Evolutionary conservation across 2,888 invertebrate genomes (phyloP).

Genomic region (Clepsis dumicolana): DNA sequence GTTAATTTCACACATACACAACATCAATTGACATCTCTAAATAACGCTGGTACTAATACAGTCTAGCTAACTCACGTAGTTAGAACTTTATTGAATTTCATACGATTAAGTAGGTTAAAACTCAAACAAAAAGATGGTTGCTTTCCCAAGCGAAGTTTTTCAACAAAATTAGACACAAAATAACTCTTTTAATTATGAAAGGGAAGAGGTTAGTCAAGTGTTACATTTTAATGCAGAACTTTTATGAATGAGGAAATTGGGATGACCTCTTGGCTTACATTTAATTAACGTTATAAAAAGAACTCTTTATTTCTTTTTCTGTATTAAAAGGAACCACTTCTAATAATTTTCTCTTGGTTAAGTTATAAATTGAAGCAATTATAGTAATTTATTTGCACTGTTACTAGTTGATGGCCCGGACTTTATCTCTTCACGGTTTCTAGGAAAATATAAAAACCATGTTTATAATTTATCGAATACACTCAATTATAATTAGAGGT

Average conservation of each 20-base stretch:
- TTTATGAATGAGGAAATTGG: background rate
- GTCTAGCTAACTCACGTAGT: background rate
- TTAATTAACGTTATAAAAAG: background rate
- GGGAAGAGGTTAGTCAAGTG: background rate
- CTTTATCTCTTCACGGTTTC: too few species aligned
- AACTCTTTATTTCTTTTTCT: background rate
- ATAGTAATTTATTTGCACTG: background rate
- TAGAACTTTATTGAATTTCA: background rate
- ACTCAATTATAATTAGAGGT: too few species aligned
- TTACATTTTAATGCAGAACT: conserved; percentile 7
- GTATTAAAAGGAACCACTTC: too few species aligned
- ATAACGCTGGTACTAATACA: too few species aligned
- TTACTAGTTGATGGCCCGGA: too few species aligned
- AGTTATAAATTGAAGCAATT: background rate
- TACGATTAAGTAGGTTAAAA: background rate
- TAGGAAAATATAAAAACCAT: too few species aligned
- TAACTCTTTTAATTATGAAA: background rate
- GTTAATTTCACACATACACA: too few species aligned
- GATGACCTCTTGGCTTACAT: background rate
- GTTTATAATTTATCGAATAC: too few species aligned
- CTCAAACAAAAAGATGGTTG: background rate
- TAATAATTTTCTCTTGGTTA: background rate
- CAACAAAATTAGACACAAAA: background rate
- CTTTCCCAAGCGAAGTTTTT: background rate
- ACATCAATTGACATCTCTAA: too few species aligned